These are phyloP conservation scores for Ectropis grisescens DNA, from an alignment of 1,140 invertebrate genomes.

Conservation along the genomic window DNA sequence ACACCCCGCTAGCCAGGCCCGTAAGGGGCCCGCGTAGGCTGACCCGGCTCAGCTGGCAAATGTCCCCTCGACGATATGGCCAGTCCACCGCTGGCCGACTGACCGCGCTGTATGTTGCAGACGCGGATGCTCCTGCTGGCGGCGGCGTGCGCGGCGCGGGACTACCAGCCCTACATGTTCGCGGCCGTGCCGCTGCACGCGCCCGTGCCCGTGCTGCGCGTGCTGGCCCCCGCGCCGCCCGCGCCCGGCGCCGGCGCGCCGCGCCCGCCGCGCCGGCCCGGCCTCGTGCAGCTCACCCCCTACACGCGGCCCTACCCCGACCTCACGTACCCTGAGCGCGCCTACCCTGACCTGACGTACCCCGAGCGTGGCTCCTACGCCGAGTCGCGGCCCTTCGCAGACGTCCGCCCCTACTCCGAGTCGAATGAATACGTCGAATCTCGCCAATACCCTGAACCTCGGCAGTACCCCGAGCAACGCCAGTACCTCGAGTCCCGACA, in stretches of 20 bases:
- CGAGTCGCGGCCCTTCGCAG: not conserved
- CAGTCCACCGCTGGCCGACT: too few species aligned
- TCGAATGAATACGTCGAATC: too few species aligned
- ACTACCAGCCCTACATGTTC: constrained; percentile 32
- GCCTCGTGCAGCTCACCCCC: not conserved
- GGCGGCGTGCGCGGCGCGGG: constrained; percentile 14
- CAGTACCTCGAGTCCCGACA: too few species aligned
- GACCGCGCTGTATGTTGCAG: constrained; percentile 12
- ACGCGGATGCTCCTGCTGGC: constrained; percentile 20
- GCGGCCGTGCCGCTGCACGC: constrained; percentile 38
- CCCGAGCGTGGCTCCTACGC: not conserved
- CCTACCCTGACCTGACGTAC: not conserved
- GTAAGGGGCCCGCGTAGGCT: too few species aligned
- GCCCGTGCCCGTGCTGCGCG: constrained; percentile 30
- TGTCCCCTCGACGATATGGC: too few species aligned
- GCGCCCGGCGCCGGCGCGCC: not conserved
- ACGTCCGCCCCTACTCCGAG: too few species aligned
- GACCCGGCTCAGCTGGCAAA: too few species aligned
- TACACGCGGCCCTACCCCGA: not conserved
- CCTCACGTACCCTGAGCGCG: not conserved
- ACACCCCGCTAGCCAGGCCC: too few species aligned
- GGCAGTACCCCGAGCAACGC: too few species aligned
- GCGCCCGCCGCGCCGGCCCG: not conserved
- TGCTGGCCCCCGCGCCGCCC: constrained; percentile 20
- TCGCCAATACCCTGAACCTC: too few species aligned